Evolutionary conservation across 2,113 vertebrate genomes (phyloP).

Genomic region (Bombycilla garrulus): DNA sequence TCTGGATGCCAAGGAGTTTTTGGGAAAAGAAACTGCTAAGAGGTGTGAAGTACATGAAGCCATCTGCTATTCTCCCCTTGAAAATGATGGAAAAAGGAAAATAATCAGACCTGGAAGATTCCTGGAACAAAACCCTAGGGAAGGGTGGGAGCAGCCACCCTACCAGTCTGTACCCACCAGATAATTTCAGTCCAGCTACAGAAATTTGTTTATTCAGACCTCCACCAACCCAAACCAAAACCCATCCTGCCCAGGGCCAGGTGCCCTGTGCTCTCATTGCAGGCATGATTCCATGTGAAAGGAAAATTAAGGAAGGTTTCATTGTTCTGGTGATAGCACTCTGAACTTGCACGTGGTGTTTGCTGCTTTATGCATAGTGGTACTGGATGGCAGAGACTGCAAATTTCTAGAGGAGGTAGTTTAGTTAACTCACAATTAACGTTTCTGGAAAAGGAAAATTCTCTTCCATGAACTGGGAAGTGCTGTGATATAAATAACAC

Average conservation of each 20-base stretch:
- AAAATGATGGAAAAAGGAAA: not conserved
- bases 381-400: not conserved
- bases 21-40: not conserved
- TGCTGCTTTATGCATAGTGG: not conserved
- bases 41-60: not conserved
- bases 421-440: not conserved
- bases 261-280: not conserved
- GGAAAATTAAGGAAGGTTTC: not conserved
- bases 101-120: not conserved
- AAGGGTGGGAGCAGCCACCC: not conserved
- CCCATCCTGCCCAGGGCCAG: not conserved
- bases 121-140: not conserved
- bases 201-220: not conserved
- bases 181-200: not conserved
- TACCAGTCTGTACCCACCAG: not conserved
- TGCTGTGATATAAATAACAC: not conserved
- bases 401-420: not conserved
- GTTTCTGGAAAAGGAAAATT: not conserved
- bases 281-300: not conserved
- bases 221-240: not conserved
- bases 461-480: not conserved
- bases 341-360: not conserved
- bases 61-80: not conserved
- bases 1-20: not conserved
- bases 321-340: not conserved